phyloP scores from a whole-genome alignment of 2,113 vertebrate genomes.

The Bufo bufo region DNA sequence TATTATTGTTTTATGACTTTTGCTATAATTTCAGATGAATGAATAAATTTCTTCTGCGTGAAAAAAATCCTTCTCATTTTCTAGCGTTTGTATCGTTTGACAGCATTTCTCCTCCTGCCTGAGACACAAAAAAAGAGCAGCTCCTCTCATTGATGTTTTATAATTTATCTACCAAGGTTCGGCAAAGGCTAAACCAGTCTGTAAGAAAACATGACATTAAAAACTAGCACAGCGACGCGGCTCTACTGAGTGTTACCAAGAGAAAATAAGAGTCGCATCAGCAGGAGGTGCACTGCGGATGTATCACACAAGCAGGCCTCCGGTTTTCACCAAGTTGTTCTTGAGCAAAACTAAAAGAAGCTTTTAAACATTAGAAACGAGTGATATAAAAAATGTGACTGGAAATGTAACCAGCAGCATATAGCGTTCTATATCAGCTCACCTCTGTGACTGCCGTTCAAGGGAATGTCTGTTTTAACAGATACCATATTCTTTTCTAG shows the following conservation, averaged over 20 bases:
- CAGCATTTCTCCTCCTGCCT: background rate
- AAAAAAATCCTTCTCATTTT: constrained; percentile 14
- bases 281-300: background rate
- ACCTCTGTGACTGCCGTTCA: constrained; percentile 6
- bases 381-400: constrained; percentile 35
- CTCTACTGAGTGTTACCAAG: background rate
- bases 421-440: background rate
- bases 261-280: constrained; percentile 20
- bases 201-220: constrained; percentile 49
- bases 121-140: constrained; percentile 1
- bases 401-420: constrained; percentile 42
- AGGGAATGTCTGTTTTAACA: constrained; percentile 28
- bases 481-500: background rate
- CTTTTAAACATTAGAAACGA: constrained; percentile 26
- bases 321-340: constrained; percentile 27
- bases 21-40: background rate
- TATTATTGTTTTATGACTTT: background rate
- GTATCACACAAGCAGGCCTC: constrained; percentile 25
- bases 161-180: constrained; percentile 45
- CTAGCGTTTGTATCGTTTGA: background rate
- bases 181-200: constrained; percentile 45
- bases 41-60: background rate
- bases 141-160: constrained; percentile 26
- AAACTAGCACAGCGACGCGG: background rate
- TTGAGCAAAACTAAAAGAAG: constrained; percentile 19